phyloP scores from a whole-genome alignment of 2,888 invertebrate genomes.

The Diloba caeruleocephala region DNA sequence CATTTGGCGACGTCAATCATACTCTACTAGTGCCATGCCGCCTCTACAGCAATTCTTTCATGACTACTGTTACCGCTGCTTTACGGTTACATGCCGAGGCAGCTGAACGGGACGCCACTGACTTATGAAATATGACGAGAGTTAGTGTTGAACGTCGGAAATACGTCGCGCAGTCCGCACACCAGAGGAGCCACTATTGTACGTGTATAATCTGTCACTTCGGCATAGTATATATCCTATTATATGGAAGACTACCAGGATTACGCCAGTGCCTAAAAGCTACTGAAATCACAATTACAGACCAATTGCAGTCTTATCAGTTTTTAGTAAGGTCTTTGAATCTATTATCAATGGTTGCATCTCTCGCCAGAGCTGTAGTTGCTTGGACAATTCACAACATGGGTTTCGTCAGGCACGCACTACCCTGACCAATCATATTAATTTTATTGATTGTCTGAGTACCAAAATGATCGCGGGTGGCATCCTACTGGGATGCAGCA shows the following conservation, averaged over 20 bases:
- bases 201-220: slow-evolving; percentile 2
- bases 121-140: background rate
- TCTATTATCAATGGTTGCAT: background rate
- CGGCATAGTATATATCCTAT: background rate
- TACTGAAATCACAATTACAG: slow-evolving; percentile 2
- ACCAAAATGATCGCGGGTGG: background rate
- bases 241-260: slow-evolving; percentile 1
- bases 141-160: background rate
- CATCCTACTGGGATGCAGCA: background rate
- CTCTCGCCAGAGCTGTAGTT: background rate
- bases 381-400: background rate
- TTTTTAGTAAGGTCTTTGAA: background rate
- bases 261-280: slow-evolving; percentile 8
- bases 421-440: background rate
- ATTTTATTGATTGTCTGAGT: background rate
- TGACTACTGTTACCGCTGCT: too few relatives aligned
- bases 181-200: background rate
- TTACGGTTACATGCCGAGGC: background rate
- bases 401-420: background rate
- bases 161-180: slow-evolving; percentile 2
- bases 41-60: too few relatives aligned
- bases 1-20: too few relatives aligned
- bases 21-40: too few relatives aligned
- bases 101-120: background rate
- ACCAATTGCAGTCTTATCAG: background rate